These are phyloP conservation scores for Otolemur crassicaudatus DNA, from an alignment of 2,797 vertebrate genomes.

Conservation along the genomic window DNA sequence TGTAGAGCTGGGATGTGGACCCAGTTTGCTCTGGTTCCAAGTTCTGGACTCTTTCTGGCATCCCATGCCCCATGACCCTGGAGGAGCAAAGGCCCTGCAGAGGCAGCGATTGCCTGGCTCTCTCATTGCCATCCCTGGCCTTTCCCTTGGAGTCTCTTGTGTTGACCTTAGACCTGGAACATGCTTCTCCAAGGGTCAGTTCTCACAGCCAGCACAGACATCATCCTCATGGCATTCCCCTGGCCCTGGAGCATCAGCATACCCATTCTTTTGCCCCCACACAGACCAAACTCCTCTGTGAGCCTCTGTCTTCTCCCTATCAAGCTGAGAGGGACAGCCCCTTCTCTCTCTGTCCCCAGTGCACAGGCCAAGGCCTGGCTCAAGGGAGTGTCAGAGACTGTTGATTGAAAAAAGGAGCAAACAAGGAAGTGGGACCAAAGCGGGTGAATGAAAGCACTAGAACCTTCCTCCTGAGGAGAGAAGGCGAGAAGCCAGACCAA, in stretches of 20 bases:
- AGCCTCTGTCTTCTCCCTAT: not conserved
- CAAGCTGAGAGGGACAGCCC: not conserved
- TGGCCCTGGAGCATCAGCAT: rapidly evolving
- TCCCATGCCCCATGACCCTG: not conserved
- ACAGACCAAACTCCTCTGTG: not conserved
- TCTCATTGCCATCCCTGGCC: not conserved
- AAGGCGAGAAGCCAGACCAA: not conserved
- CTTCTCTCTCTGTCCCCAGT: not conserved
- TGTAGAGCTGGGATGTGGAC: not conserved
- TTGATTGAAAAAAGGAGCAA: not conserved
- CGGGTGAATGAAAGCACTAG: not conserved
- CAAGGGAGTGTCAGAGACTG: not conserved
- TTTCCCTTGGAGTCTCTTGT: not conserved
- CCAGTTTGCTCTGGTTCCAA: not conserved
- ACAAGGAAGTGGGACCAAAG: not conserved
- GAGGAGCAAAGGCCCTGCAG: not conserved
- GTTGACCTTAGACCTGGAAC: not conserved
- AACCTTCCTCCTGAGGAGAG: not conserved
- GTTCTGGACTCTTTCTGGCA: not conserved
- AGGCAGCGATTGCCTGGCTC: not conserved
- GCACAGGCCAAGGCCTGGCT: not conserved
- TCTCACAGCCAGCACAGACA: not conserved
- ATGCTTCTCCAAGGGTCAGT: not conserved
- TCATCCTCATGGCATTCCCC: rapidly evolving
- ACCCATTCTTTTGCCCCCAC: not conserved